Evolutionary conservation across 2,113 vertebrate genomes (phyloP), one percentile per base, ranked within the genome.

Genomic region (Nesospiza acunhae): DNA sequence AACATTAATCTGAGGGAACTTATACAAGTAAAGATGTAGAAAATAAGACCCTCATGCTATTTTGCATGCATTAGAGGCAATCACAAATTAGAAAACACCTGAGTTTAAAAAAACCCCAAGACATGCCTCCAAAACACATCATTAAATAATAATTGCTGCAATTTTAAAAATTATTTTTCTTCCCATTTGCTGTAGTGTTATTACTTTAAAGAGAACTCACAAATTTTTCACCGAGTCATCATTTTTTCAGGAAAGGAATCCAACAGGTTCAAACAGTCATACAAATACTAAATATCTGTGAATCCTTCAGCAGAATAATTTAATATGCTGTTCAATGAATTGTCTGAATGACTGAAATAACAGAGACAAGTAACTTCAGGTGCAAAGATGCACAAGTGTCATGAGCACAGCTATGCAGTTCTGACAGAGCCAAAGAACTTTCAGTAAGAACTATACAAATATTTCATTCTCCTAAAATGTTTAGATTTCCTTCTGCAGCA

Each of bases 1-100:
- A 92, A 39, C 0, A 1, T 27, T 73, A 56, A 69, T 42, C 33
- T 0, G 0, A 75, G 46, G 13, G 24, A 87, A 56, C 42, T 37
- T 0, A 1, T 60, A 72, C 39, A 63, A 84, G 35, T 11, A 84
- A 87, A 84, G 7, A 15, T 11, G 2, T 16, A 42, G 58, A 41
- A 90, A 76, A n/a, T 31, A 33, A 78, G 50, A 78, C 3, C 28
- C 31, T 24, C 17, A 6, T 16, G 41, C 4, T 53, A 37, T 52
- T 76, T 72, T 73, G 26, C 13, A n/a, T 37, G 20, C 31, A 76
- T 77, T 50, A 42, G n/a, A 67, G 23, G 28, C 15, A 90, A 88
- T 39, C 8, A 83, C 19, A 62, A 70, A 55, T 33, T 46, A 55
- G 30, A 27, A 49, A 75, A 78, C 1, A 19, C 21, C 26, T 44